These are phyloP conservation scores for Epizoanthus stellaris DNA, from an alignment of 92 coral and sea anemone genomes.

Conservation along the genomic window DNA sequence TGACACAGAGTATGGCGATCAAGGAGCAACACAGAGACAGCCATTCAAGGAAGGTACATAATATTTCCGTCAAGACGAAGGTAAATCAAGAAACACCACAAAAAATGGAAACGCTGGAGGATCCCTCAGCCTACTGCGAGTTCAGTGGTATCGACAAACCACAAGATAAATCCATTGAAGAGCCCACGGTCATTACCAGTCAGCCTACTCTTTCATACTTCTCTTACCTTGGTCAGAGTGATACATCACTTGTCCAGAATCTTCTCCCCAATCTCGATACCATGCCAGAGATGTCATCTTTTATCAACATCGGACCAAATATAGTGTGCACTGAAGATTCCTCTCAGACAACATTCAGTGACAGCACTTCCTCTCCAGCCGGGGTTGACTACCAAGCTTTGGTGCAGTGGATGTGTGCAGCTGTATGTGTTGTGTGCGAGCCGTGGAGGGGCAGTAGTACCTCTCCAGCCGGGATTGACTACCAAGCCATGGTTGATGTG, in stretches of 20 bases:
- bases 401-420: constrained; percentile 14
- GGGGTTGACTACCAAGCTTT: neutral
- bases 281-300: neutral
- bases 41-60: too few relatives aligned
- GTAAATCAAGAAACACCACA: too few relatives aligned
- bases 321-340: neutral
- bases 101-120: too few relatives aligned
- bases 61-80: too few relatives aligned
- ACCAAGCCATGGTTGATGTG: neutral
- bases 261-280: neutral
- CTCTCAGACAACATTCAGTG: neutral
- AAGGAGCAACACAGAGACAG: too few relatives aligned
- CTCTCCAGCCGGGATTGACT: neutral
- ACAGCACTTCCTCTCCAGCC: neutral
- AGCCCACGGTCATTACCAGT: neutral
- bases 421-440: constrained; percentile 27
- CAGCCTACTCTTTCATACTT: neutral
- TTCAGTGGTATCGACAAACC: too few relatives aligned
- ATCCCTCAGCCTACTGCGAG: too few relatives aligned
- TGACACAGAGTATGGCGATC: too few relatives aligned
- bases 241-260: neutral
- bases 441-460: neutral
- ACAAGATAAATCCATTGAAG: neutral
- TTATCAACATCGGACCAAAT: neutral
- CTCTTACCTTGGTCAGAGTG: neutral